These are phyloP conservation scores for Aegithalos caudatus DNA, from an alignment of 2,113 vertebrate species.

Conservation along the genomic window DNA sequence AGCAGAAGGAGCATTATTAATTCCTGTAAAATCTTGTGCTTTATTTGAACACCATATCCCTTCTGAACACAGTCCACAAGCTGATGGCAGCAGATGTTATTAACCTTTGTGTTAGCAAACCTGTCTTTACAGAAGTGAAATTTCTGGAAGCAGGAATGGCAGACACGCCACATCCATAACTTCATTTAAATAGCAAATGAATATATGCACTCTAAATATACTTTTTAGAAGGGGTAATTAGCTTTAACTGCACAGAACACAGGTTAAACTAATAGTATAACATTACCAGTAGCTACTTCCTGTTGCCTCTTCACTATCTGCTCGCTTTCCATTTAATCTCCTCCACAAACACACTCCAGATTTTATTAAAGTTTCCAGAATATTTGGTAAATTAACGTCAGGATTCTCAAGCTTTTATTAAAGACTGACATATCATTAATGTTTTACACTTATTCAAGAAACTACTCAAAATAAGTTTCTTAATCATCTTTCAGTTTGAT, in stretches of 20 bases:
- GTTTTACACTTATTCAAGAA: background rate
- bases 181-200: background rate
- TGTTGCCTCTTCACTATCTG: background rate
- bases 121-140: background rate
- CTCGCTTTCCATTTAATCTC: background rate
- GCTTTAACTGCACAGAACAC: background rate
- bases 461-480: background rate
- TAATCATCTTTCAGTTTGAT: background rate
- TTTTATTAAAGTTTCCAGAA: background rate
- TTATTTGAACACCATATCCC: background rate
- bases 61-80: background rate
- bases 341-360: background rate
- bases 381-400: background rate
- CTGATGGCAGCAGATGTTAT: background rate
- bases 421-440: background rate
- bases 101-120: background rate
- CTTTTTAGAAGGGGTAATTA: background rate
- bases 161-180: accelerated
- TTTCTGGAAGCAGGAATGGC: background rate
- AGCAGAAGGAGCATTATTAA: background rate
- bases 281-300: background rate
- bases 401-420: background rate
- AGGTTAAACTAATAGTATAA: background rate
- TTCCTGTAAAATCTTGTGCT: background rate
- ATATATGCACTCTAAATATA: background rate